Conservation (phyloP, 2,113 vertebrate genomes). For the Mus musculus region DNA sequence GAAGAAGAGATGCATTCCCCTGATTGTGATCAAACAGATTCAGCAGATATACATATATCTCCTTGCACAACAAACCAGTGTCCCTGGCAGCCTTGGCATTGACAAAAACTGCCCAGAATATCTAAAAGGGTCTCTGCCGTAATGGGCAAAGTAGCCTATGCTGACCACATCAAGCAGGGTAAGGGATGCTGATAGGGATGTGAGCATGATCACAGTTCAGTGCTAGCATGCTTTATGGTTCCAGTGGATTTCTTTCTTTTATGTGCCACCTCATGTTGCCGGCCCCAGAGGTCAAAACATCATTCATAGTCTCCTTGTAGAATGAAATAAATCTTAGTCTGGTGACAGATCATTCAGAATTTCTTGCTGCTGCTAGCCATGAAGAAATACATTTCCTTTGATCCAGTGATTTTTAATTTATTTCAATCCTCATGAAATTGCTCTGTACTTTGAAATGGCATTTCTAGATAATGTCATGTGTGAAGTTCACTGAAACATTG, state of each 20-base stretch:
- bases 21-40: background rate
- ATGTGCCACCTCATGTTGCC: slow-evolving; percentile 68
- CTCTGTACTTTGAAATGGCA: slow-evolving; percentile 81
- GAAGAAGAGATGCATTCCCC: background rate
- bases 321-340: slow-evolving; percentile 76
- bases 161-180: background rate
- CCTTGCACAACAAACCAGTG: slow-evolving; percentile 21
- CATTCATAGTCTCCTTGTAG: slow-evolving; percentile 71
- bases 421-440: slow-evolving; percentile 80
- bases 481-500: slow-evolving; percentile 74
- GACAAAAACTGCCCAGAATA: background rate
- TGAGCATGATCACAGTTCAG: slow-evolving; percentile 47
- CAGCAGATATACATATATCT: slow-evolving; percentile 31
- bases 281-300: slow-evolving; percentile 67
- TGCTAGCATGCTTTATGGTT: slow-evolving; percentile 68
- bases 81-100: slow-evolving; percentile 38
- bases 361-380: slow-evolving; percentile 64
- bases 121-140: slow-evolving; percentile 53
- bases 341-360: slow-evolving; percentile 63
- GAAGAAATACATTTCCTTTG: slow-evolving; percentile 74
- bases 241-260: slow-evolving; percentile 59
- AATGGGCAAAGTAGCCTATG: background rate
- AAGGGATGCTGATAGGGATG: background rate
- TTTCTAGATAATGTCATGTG: slow-evolving; percentile 75
- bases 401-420: slow-evolving; percentile 84